phyloP scores from a whole-genome alignment of 2,797 vertebrate species.

The Anolis apletophallus region DNA sequence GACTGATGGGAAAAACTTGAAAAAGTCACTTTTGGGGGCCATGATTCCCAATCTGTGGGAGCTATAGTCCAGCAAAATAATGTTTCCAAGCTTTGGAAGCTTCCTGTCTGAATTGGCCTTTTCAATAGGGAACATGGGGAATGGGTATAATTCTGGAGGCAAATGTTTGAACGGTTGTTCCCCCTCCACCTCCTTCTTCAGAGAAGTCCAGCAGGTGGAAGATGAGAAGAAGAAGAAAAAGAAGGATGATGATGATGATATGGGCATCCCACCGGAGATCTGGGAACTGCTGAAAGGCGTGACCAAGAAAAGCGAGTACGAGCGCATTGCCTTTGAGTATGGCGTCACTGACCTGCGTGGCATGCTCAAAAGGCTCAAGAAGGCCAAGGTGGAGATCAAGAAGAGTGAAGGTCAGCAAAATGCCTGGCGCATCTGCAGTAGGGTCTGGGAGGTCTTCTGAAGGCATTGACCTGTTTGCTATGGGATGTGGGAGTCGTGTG shows the following conservation, averaged over 20 bases:
- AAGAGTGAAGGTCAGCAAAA: slow-evolving; percentile 81
- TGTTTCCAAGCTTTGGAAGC: neutral
- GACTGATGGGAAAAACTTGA: too few species aligned
- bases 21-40: neutral
- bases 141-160: too few species aligned
- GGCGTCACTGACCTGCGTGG: slow-evolving; percentile 94
- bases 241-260: slow-evolving; percentile 82
- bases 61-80: neutral
- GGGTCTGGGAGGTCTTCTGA: neutral
- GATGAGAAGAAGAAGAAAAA: slow-evolving; percentile 79
- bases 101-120: neutral
- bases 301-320: slow-evolving; percentile 90
- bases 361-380: slow-evolving; percentile 90
- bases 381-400: slow-evolving; percentile 86
- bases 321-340: slow-evolving; percentile 91
- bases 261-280: slow-evolving; percentile 82
- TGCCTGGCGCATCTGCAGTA: neutral
- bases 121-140: neutral
- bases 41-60: neutral
- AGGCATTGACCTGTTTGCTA: neutral
- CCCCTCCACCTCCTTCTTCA: neutral
- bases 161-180: neutral
- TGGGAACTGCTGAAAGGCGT: slow-evolving; percentile 86
- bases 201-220: slow-evolving; percentile 78
- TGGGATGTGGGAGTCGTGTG: neutral